Evolutionary conservation across 2,888 invertebrate genomes (phyloP).

Genomic region (Xestoiulus laeticollis): DNA sequence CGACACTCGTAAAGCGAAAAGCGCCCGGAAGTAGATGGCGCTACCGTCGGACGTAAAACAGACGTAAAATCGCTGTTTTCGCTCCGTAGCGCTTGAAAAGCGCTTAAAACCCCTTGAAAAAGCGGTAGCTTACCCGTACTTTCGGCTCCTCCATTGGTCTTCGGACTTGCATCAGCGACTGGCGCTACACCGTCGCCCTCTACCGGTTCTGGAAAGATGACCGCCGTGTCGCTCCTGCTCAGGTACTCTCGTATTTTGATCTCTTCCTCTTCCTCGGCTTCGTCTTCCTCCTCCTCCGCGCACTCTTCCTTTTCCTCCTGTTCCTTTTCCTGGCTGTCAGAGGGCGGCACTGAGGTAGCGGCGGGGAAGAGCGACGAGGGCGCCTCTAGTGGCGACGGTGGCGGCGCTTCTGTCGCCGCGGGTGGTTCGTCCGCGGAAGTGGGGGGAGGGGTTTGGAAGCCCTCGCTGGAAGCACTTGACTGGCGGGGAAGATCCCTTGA

Average conservation of each 20-base stretch:
- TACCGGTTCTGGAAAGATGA: constrained; percentile 68
- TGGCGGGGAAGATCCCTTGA: not conserved
- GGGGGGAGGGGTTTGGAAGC: constrained; percentile 49
- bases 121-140: not conserved
- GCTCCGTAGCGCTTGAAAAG: no score
- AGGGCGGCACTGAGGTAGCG: constrained; percentile 52
- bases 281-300: constrained; percentile 29
- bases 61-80: no score
- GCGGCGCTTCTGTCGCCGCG: not conserved
- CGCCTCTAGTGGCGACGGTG: not conserved
- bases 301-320: not conserved
- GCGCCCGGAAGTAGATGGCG: no score
- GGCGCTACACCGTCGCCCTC: constrained; percentile 59
- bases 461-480: constrained; percentile 53
- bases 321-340: not conserved
- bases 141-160: constrained; percentile 44
- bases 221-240: constrained; percentile 68
- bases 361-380: not conserved
- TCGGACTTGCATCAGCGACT: not conserved
- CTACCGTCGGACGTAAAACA: no score
- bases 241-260: constrained; percentile 67
- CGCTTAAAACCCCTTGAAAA: no score
- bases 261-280: constrained; percentile 59
- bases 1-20: no score
- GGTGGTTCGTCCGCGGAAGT: not conserved